phyloP scores from a whole-genome alignment of 1,140 invertebrate genomes.

The Apis laboriosa region DNA sequence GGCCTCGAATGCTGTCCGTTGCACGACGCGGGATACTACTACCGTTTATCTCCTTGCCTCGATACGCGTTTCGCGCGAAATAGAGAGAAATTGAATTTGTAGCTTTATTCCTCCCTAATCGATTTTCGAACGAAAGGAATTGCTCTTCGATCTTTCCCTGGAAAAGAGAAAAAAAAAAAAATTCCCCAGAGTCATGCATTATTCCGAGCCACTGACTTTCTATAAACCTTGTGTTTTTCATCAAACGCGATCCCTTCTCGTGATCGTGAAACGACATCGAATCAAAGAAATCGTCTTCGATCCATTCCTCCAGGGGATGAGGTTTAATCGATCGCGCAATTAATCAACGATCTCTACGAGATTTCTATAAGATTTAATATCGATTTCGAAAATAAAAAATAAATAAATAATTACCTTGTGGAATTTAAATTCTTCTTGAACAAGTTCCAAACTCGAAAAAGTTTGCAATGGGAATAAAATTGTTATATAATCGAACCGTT shows the following conservation, averaged over 20 bases:
- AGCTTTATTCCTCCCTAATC: neutral
- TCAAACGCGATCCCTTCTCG: constrained; percentile 5
- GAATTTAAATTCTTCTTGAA: no score
- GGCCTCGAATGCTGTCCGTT: neutral
- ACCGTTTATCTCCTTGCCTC: neutral
- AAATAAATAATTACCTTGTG: no score
- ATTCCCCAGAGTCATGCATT: constrained; percentile 27
- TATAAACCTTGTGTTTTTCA: constrained; percentile 21
- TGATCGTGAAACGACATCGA: constrained; percentile 15
- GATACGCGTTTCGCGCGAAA: no score
- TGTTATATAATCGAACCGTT: no score
- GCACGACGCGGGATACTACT: neutral
- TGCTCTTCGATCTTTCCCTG: neutral
- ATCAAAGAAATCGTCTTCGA: neutral
- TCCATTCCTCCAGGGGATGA: neutral
- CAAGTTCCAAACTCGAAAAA: no score
- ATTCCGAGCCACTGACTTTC: constrained; percentile 26
- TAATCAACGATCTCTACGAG: neutral
- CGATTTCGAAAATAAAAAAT: no score
- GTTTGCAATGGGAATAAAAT: no score
- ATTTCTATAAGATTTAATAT: neutral
- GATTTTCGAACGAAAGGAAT: neutral
- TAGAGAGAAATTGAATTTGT: neutral
- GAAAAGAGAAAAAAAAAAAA: neutral
- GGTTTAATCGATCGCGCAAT: neutral